Evolutionary conservation across 2,113 vertebrate genomes (phyloP).

Genomic region (Smithornis capensis): DNA sequence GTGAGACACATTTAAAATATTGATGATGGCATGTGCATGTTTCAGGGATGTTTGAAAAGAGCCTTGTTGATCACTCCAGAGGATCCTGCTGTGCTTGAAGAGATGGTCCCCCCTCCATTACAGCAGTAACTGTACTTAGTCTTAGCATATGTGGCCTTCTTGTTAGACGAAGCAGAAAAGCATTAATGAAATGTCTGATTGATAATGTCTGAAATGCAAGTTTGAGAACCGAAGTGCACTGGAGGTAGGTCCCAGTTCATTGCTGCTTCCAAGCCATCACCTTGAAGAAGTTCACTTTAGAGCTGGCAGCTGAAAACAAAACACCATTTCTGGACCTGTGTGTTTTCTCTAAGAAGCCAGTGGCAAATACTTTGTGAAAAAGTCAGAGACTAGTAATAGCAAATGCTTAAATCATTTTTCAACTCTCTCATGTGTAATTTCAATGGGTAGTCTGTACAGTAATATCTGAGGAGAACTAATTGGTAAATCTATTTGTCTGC

Average conservation of each 20-base stretch:
- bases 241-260: neutral
- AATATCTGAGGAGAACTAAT: neutral
- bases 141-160: neutral
- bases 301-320: neutral
- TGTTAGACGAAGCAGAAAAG: neutral
- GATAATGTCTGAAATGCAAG: neutral
- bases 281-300: neutral
- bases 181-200: neutral
- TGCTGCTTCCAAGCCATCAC: neutral
- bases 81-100: neutral
- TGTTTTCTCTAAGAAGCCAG: neutral
- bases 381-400: neutral
- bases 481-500: neutral
- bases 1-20: neutral
- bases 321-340: neutral
- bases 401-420: neutral
- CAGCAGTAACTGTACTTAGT: neutral
- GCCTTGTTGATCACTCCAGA: neutral
- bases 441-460: neutral
- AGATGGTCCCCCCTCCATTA: neutral
- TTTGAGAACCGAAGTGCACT: neutral
- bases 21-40: neutral
- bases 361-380: neutral
- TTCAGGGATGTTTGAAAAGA: neutral
- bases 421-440: accelerated